Conservation (phyloP, 2,888 invertebrate genomes). For the Morpho achilles region DNA sequence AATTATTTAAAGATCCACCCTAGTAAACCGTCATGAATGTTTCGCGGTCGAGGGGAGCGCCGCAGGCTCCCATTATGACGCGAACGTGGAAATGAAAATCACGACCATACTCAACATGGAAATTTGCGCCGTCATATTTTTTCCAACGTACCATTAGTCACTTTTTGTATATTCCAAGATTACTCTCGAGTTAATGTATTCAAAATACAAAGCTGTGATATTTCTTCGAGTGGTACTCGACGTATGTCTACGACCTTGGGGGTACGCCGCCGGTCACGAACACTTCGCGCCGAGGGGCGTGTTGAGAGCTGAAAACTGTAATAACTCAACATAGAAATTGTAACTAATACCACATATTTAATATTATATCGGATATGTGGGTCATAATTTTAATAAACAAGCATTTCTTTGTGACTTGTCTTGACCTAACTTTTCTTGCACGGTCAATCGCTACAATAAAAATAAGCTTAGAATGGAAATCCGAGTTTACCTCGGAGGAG, state of each 20-base stretch:
- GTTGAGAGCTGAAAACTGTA: slow-evolving; percentile 1
- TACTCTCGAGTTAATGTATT: slow-evolving; percentile 3
- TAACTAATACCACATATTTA: neutral
- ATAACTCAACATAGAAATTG: neutral
- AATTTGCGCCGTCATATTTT: slow-evolving; percentile 3
- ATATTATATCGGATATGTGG: neutral
- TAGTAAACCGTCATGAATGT: neutral
- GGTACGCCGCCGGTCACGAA: slow-evolving; percentile 10
- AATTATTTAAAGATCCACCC: no score
- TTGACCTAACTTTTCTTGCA: no score
- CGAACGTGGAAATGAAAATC: slow-evolving; percentile 11
- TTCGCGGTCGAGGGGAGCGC: neutral
- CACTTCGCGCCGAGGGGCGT: slow-evolving; percentile 6
- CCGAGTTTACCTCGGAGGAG: no score
- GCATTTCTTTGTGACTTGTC: no score
- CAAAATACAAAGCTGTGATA: slow-evolving; percentile 7
- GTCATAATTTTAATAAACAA: neutral
- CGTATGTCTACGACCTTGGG: slow-evolving; percentile 9
- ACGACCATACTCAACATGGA: slow-evolving; percentile 17
- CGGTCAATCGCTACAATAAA: no score
- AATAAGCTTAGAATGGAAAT: no score
- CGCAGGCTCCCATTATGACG: neutral
- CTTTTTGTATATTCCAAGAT: neutral
- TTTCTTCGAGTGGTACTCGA: slow-evolving; percentile 7
- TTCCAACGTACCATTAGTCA: neutral